Evolutionary conservation across 2,797 vertebrate species (phyloP).

Genomic region (Fratercula arctica): DNA sequence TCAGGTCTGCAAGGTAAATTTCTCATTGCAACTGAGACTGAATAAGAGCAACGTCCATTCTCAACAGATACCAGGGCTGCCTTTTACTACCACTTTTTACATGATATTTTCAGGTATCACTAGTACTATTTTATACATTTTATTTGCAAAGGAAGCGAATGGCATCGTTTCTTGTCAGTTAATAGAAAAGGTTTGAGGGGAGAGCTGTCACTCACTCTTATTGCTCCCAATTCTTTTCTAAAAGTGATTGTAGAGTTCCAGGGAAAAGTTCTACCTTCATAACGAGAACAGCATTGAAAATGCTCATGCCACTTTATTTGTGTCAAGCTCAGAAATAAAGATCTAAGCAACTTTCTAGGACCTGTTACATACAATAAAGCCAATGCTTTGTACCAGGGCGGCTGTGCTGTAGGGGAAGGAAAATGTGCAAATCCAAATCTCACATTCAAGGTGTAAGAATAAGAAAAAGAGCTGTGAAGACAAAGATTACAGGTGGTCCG

Average conservation of each 20-base stretch:
- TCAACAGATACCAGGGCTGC: background rate
- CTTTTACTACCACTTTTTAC: background rate
- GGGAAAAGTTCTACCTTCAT: conserved; percentile 45
- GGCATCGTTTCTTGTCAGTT: conserved; percentile 27
- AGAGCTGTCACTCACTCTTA: conserved; percentile 60
- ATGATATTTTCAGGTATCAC: background rate
- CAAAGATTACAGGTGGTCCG: conserved; percentile 33
- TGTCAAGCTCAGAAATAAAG: conserved; percentile 49
- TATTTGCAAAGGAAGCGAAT: conserved; percentile 62
- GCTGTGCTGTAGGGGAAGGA: background rate
- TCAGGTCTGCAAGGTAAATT: conserved; percentile 5
- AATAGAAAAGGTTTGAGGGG: conserved; percentile 25
- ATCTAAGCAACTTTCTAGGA: conserved; percentile 46
- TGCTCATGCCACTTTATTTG: conserved; percentile 41
- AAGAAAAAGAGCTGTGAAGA: background rate
- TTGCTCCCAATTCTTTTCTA: conserved; percentile 45
- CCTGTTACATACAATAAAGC: conserved; percentile 29
- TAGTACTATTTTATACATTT: conserved; percentile 19
- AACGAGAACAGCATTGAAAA: conserved; percentile 54
- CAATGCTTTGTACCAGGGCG: background rate
- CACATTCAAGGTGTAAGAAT: background rate
- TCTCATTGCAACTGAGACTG: background rate
- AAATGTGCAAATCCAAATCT: conserved; percentile 34
- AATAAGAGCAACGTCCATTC: conserved; percentile 29
- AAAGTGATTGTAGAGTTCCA: conserved; percentile 24